Percentiles rank a stretch among this genome's conserved stretches.
These are phyloP conservation scores for Cyanoramphus novaezelandiae DNA, from an alignment of 2,113 vertebrate species.

Conservation along the genomic window DNA sequence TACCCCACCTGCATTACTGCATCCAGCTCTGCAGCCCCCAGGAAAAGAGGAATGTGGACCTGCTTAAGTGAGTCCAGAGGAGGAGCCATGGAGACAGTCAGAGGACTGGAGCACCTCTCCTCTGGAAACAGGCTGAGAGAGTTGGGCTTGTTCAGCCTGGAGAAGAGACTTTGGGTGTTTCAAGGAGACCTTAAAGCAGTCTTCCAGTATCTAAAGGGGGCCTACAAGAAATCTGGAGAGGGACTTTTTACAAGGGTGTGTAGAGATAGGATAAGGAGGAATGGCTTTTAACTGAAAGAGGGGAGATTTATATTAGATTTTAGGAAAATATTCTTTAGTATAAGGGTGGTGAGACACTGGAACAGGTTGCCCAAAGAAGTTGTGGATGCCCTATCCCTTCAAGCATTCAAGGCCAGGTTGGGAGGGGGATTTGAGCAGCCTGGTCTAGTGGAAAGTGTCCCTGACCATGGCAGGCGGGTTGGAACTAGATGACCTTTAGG, in stretches of 20 bases:
- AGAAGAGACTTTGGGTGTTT: background rate
- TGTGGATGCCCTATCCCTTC: background rate
- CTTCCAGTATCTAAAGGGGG: background rate
- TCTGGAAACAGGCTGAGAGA: background rate
- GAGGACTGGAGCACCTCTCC: background rate
- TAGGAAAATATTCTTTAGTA: background rate
- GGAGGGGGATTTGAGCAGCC: background rate
- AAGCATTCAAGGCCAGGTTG: background rate
- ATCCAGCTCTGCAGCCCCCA: background rate
- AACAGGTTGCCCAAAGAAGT: background rate
- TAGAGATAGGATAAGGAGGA: background rate
- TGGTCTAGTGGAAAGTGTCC: background rate
- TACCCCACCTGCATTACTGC: background rate
- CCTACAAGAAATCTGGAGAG: background rate
- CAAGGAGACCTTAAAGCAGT: background rate
- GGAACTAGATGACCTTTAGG: background rate
- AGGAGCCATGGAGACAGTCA: background rate
- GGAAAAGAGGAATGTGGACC: background rate
- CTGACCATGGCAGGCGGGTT: background rate
- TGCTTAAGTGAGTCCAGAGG: background rate
- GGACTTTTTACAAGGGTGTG: background rate
- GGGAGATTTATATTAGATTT: background rate
- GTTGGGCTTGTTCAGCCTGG: background rate
- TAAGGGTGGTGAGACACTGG: background rate
- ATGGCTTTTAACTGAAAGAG: background rate